Conservation (phyloP, 2,113 vertebrate genomes). For the Lepisosteus oculatus region DNA sequence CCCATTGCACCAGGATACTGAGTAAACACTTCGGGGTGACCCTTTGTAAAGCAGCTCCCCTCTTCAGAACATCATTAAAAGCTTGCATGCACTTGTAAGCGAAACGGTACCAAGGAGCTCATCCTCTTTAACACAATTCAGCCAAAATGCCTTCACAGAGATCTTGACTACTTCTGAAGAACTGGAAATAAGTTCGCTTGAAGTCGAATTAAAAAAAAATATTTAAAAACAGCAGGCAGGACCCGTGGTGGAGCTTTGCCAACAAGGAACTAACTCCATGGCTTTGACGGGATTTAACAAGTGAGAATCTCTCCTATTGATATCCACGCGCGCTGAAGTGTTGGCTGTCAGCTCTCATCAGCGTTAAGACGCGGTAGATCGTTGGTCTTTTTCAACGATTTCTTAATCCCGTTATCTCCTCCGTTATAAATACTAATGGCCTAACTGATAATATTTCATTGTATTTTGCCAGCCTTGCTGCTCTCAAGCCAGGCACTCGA, state of each 20-base stretch:
- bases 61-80: slow-evolving; percentile 85
- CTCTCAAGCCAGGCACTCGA: neutral
- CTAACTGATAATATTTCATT: neutral
- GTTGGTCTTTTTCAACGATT: slow-evolving; percentile 29
- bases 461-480: neutral
- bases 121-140: slow-evolving; percentile 43
- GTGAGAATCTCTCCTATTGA: slow-evolving; percentile 38
- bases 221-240: slow-evolving; percentile 79
- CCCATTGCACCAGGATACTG: slow-evolving; percentile 77
- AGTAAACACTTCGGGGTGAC: slow-evolving; percentile 84
- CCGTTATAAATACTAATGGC: slow-evolving; percentile 51
- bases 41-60: slow-evolving; percentile 74
- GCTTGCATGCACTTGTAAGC: slow-evolving; percentile 66
- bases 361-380: slow-evolving; percentile 35
- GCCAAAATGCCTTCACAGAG: slow-evolving; percentile 41
- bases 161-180: slow-evolving; percentile 37
- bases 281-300: slow-evolving; percentile 60
- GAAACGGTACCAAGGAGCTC: slow-evolving; percentile 43
- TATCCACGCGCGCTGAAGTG: slow-evolving; percentile 41
- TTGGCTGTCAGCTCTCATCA: slow-evolving; percentile 55
- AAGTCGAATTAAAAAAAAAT: slow-evolving; percentile 52
- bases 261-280: slow-evolving; percentile 78
- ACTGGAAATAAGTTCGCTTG: slow-evolving; percentile 57
- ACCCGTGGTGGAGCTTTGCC: slow-evolving; percentile 59
- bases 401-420: slow-evolving; percentile 54